Base-by-base conservation (phyloP, 2,888 invertebrate species). In the Eupithecia pulchellata region DNA sequence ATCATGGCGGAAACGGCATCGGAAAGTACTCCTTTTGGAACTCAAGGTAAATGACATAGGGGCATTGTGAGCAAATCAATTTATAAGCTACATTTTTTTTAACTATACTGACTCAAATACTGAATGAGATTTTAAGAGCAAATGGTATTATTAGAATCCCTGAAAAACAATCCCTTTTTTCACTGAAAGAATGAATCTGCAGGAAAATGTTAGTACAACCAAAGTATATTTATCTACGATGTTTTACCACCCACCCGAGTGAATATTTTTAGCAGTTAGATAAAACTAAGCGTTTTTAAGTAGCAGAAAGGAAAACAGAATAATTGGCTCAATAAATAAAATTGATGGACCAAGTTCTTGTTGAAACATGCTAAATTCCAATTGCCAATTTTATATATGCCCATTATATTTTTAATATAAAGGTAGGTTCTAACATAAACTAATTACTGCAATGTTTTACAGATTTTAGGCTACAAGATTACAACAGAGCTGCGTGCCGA, bases 391-490 rank as follows among this genome's bases (percentile, higher is more conserved):
- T 25, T 11, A 29, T 29, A 17, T 29, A 47, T 11, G 9, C 20
- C 20, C 13, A 6, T 4, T 25, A 25, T 52, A 29, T 2, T 57
- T 27, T 29, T 29, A 29, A 17, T 17, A 27, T 13, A 20, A 47
- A 47, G n/a, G n/a, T 20, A 9, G 20, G 9, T 47, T 52, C 25
- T n/a, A n/a, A n/a, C 11, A 20, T 20, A 47, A 8, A 9, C 57
- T 72, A 57, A 72, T 66, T 64, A 66, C 27, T 27, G 36, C 11
- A 17, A 66, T 66, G 34, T 72, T 76, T 61, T 75, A 89, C 80
- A 94, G 93, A 94, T 93, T 94, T 93, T 90, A 91, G 93, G 82
- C 87, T 94, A 89, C 93, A 94, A 89, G 93, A 93, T 84, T 92
- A 89, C 89, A 93, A 90, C 86, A 81, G 82, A 74, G 92, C 87